phyloP scores from a whole-genome alignment of 2,888 invertebrate genomes.

The Myopa testacea region DNA sequence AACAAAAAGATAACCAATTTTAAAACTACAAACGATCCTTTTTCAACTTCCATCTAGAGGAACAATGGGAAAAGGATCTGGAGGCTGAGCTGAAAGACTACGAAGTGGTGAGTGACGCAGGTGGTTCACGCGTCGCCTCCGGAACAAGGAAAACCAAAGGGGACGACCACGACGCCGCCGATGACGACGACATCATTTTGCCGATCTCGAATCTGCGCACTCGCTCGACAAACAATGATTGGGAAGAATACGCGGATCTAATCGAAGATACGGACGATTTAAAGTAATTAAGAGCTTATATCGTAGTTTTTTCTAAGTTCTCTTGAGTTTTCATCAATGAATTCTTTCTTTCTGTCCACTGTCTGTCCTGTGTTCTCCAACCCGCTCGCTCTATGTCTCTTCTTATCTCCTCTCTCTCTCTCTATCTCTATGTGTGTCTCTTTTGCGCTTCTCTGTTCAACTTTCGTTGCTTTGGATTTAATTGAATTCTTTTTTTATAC shows the following conservation, averaged over 20 bases:
- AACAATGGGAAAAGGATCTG: conserved; percentile 96
- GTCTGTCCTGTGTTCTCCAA: conserved; percentile 35
- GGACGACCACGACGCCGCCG: conserved; percentile 38
- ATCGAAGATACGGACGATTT: conserved; percentile 69
- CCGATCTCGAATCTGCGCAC: conserved; percentile 66
- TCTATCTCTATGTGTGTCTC: conserved; percentile 53
- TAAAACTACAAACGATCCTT: background rate
- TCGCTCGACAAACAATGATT: conserved; percentile 67
- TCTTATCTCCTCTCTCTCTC: conserved; percentile 52
- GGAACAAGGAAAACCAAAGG: conserved; percentile 32
- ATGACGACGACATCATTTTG: conserved; percentile 53
- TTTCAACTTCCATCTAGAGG: conserved; percentile 70
- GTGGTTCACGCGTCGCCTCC: conserved; percentile 49
- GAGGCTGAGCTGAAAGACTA: conserved; percentile 96
- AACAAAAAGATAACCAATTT: background rate
- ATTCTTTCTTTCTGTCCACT: conserved; percentile 39
- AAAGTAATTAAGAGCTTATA: conserved; percentile 70
- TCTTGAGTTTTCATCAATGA: conserved; percentile 54
- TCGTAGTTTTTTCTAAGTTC: conserved; percentile 69
- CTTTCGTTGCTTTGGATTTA: conserved; percentile 28
- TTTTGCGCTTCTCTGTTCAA: conserved; percentile 1
- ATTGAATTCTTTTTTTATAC: background rate
- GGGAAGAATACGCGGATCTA: conserved; percentile 68
- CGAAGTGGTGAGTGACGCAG: conserved; percentile 80
- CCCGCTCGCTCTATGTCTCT: conserved; percentile 51